These are phyloP conservation scores for Chromobotia macracanthus DNA, from an alignment of 2,797 vertebrate species.

Conservation along the genomic window DNA sequence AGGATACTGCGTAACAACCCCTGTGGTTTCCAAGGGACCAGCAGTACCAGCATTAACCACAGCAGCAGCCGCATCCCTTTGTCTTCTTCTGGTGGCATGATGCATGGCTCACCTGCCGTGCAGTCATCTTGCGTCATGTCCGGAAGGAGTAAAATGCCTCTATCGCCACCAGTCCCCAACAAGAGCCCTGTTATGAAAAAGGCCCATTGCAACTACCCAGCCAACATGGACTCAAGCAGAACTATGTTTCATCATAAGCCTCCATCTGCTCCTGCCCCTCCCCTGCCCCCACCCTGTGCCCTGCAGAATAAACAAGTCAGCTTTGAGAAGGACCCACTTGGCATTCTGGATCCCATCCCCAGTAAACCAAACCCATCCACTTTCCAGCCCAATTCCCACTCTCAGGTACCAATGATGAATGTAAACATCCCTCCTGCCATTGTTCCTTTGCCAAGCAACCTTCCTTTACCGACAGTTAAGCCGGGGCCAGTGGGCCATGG, in stretches of 20 bases:
- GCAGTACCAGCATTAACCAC: slow-evolving; percentile 88
- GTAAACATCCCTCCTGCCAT: slow-evolving; percentile 98
- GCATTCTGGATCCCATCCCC: slow-evolving; percentile 97
- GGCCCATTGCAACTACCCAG: slow-evolving; percentile 86
- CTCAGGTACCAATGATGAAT: slow-evolving; percentile 99
- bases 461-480: slow-evolving; percentile 96
- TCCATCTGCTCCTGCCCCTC: slow-evolving; percentile 75
- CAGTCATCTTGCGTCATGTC: slow-evolving; percentile 93
- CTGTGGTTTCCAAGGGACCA: slow-evolving; percentile 83
- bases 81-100: slow-evolving; percentile 86
- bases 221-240: slow-evolving; percentile 89
- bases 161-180: slow-evolving; percentile 92
- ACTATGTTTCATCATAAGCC: slow-evolving; percentile 91
- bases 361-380: slow-evolving; percentile 88
- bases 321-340: slow-evolving; percentile 96
- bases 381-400: slow-evolving; percentile 93
- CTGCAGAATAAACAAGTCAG: slow-evolving; percentile 95
- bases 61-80: slow-evolving; percentile 86
- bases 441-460: slow-evolving; percentile 98
- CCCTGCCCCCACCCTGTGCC: slow-evolving; percentile 82
- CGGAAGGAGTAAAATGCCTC: slow-evolving; percentile 97
- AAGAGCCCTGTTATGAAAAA: slow-evolving; percentile 95
- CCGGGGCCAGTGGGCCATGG: slow-evolving; percentile 89
- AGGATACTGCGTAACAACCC: slow-evolving; percentile 86
- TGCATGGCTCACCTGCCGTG: slow-evolving; percentile 87